phyloP scores from a whole-genome alignment of 2,797 vertebrate species.

The Danio aesculapii region DNA sequence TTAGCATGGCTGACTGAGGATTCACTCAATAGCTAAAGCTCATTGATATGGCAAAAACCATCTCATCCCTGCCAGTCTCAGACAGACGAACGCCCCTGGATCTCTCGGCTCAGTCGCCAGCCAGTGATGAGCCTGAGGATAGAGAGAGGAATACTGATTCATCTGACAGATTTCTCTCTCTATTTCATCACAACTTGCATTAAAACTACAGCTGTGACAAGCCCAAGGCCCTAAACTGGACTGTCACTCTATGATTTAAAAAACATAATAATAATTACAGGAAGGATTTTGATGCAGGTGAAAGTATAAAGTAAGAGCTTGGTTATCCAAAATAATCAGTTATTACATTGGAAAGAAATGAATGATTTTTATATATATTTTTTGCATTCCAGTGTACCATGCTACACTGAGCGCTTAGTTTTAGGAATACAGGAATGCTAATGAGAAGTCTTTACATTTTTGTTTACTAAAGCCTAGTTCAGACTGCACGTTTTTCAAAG shows the following conservation, averaged over 20 bases:
- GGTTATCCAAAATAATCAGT: constrained; percentile 17
- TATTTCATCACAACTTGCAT: constrained; percentile 30
- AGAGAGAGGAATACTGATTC: constrained; percentile 44
- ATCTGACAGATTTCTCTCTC: constrained; percentile 32
- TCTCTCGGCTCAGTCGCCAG: constrained; percentile 29
- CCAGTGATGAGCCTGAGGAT: constrained; percentile 26
- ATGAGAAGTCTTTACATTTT: background rate
- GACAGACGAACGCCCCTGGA: constrained; percentile 20
- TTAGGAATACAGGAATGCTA: too few species aligned
- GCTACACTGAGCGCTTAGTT: too few species aligned
- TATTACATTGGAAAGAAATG: constrained; percentile 21
- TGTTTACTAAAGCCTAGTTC: too few species aligned
- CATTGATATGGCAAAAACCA: constrained; percentile 46
- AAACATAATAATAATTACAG: background rate
- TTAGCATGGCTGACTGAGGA: constrained; percentile 46
- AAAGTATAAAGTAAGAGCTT: constrained; percentile 22
- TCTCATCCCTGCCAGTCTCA: constrained; percentile 38
- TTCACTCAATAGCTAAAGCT: constrained; percentile 29
- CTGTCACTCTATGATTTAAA: constrained; percentile 43
- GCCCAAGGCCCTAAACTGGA: constrained; percentile 8
- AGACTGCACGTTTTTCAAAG: too few species aligned
- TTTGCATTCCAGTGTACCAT: too few species aligned
- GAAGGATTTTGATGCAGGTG: constrained; percentile 40
- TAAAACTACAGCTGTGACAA: constrained; percentile 46
- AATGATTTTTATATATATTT: too few species aligned